These are phyloP conservation scores for Anomalospiza imberbis DNA, from an alignment of 2,797 vertebrate species.

Conservation along the genomic window DNA sequence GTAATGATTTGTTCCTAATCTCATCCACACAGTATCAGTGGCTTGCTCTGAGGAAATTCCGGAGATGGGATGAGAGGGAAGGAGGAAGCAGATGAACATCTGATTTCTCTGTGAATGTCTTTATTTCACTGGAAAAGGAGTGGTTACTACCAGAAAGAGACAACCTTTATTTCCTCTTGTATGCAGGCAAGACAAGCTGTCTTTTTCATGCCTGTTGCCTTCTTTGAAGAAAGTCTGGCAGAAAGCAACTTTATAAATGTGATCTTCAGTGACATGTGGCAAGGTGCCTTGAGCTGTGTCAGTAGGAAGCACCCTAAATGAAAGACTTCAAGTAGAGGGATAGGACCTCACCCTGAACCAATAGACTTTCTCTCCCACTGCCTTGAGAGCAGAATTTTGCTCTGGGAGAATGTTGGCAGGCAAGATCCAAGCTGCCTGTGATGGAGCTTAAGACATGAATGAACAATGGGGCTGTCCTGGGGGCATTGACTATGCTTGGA, in stretches of 20 bases:
- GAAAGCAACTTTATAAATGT: background rate
- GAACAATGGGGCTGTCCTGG: background rate
- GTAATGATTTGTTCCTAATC: background rate
- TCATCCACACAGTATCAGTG: background rate
- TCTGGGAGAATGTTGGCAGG: background rate
- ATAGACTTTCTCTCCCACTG: background rate
- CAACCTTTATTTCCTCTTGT: background rate
- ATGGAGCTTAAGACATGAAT: background rate
- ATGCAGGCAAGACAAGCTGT: background rate
- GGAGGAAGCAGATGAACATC: background rate
- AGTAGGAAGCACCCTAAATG: background rate
- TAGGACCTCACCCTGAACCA: background rate
- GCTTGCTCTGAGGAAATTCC: background rate
- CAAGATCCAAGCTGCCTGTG: background rate
- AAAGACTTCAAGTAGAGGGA: background rate
- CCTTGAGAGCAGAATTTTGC: constrained; percentile 12
- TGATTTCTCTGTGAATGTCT: background rate
- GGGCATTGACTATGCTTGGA: background rate
- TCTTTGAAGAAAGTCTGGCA: background rate
- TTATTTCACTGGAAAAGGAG: background rate
- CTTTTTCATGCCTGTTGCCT: background rate
- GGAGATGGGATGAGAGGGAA: background rate
- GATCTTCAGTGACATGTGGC: background rate
- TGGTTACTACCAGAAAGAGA: background rate
- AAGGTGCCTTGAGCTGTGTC: background rate